Evolutionary conservation across 2,797 vertebrate genomes (phyloP).

Genomic region (Helarctos malayanus): DNA sequence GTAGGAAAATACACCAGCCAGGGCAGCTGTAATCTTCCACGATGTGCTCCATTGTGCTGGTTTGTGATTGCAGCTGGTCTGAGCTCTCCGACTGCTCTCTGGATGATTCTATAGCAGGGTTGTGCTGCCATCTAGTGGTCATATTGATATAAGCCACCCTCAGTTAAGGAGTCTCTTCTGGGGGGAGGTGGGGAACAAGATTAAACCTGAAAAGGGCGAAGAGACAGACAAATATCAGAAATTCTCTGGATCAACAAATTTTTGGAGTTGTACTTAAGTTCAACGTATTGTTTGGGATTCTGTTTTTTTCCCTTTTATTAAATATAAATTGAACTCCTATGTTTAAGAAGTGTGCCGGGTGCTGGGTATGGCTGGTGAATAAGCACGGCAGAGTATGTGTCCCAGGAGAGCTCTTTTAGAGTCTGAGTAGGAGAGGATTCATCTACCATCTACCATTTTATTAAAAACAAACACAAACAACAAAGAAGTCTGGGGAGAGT

Average conservation of each 20-base stretch:
- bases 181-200: not conserved
- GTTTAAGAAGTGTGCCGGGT: not conserved
- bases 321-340: not conserved
- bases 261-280: not conserved
- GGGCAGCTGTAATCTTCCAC: fast-evolving
- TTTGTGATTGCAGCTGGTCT: not conserved
- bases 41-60: fast-evolving
- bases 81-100: fast-evolving
- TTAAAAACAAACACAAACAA: not conserved
- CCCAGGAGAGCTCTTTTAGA: not conserved
- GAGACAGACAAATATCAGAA: not conserved
- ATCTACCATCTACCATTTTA: not conserved
- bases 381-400: too few species aligned
- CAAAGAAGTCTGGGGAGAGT: not conserved
- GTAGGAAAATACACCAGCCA: not conserved
- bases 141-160: fast-evolving
- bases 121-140: constrained; percentile 73
- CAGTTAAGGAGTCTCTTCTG: too few species aligned
- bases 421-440: not conserved
- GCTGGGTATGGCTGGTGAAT: not conserved
- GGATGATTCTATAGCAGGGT: not conserved
- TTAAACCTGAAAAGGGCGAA: not conserved
- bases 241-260: not conserved
- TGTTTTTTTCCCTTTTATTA: not conserved
- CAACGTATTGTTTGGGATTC: not conserved